phyloP scores from a whole-genome alignment of 1,140 invertebrate species.

The Popillia japonica region DNA sequence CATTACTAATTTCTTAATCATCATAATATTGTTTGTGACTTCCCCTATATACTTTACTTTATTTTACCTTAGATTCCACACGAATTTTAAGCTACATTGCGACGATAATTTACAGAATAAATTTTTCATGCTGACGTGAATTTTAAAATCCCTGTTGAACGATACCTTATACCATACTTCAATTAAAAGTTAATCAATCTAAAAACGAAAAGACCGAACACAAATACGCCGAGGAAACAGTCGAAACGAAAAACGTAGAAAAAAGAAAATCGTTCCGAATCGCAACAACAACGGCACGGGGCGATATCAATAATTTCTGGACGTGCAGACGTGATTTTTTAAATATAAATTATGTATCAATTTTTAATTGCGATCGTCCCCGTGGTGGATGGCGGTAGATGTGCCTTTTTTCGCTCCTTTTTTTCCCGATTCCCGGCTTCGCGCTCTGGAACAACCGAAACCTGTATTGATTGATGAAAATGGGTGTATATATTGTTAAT shows the following conservation, averaged over 20 bases:
- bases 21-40: no score
- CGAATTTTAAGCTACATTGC: not conserved
- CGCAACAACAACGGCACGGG: not conserved
- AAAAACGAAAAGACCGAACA: not conserved
- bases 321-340: conserved; percentile 33
- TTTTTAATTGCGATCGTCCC: conserved; percentile 31
- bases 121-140: not conserved
- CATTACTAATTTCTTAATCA: no score
- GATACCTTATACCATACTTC: conserved; percentile 1
- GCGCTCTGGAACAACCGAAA: conserved; percentile 8
- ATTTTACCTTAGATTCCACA: no score
- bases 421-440: not conserved
- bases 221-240: not conserved
- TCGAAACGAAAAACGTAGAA: not conserved
- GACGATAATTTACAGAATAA: no score
- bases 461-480: conserved; percentile 33
- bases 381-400: not conserved
- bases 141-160: conserved; percentile 10
- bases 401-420: not conserved
- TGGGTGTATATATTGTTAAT: conserved; percentile 35
- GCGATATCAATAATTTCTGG: conserved; percentile 23
- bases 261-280: not conserved
- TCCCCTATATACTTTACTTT: no score
- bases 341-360: conserved; percentile 35
- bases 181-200: conserved; percentile 12